These are phyloP conservation scores for Anolis carolinensis DNA, from an alignment of 2,113 vertebrate genomes.

Conservation along the genomic window DNA sequence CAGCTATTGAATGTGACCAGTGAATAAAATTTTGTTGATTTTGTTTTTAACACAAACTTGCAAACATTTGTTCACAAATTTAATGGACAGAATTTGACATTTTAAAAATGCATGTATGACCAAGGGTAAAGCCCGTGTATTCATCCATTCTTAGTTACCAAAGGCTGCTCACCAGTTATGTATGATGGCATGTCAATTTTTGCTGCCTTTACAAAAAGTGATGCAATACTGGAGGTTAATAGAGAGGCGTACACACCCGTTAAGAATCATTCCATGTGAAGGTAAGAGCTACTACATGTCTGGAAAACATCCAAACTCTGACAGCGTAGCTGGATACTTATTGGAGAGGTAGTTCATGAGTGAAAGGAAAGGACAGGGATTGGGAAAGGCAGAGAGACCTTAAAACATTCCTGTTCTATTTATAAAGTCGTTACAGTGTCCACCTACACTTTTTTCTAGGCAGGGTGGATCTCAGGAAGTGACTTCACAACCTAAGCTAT, in stretches of 20 bases:
- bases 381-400: background rate
- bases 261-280: background rate
- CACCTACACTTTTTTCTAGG: background rate
- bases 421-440: background rate
- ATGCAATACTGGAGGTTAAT: slow-evolving; percentile 11
- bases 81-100: background rate
- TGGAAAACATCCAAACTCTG: slow-evolving; percentile 10
- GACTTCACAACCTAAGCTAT: background rate
- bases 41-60: background rate
- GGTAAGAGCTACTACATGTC: background rate
- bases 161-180: background rate
- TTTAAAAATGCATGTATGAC: background rate
- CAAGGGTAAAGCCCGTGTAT: background rate
- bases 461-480: background rate
- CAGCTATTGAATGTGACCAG: background rate
- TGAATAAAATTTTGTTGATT: background rate
- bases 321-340: background rate
- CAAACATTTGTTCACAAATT: background rate
- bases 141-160: background rate
- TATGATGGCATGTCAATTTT: background rate
- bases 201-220: background rate
- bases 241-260: background rate
- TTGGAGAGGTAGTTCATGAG: background rate
- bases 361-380: slow-evolving; percentile 8
- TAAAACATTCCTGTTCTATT: slow-evolving; percentile 30